Evolutionary conservation across 2,113 vertebrate species (phyloP).

Genomic region (Muntiacus muntjak): DNA sequence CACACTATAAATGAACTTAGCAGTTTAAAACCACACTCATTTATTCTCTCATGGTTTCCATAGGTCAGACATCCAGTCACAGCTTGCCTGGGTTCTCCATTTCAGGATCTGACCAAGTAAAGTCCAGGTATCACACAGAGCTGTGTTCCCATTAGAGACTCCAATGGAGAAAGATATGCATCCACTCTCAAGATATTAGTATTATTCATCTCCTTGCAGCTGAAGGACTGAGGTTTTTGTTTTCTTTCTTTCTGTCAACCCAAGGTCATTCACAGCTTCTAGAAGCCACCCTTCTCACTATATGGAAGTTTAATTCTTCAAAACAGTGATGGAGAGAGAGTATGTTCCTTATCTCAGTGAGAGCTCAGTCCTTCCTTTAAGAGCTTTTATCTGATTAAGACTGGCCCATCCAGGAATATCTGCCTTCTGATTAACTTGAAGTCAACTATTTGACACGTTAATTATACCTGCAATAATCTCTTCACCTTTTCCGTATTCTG

Average conservation of each 20-base stretch:
- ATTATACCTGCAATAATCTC: background rate
- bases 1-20: background rate
- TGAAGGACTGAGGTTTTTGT: background rate
- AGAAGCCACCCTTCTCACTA: background rate
- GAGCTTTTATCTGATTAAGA: background rate
- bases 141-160: background rate
- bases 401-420: background rate
- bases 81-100: background rate
- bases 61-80: background rate
- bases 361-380: background rate
- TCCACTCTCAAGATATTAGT: background rate
- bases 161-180: background rate
- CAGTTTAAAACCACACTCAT: background rate
- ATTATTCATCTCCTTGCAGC: background rate
- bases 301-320: background rate
- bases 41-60: background rate
- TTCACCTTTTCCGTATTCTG: background rate
- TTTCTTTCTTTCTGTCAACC: background rate
- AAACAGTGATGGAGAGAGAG: background rate
- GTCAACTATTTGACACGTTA: background rate
- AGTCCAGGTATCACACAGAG: background rate
- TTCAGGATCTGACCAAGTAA: background rate
- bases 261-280: background rate
- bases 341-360: background rate
- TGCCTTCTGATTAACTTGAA: background rate